Evolutionary conservation across 2,113 vertebrate species (phyloP).

Genomic region (Hylia prasina): DNA sequence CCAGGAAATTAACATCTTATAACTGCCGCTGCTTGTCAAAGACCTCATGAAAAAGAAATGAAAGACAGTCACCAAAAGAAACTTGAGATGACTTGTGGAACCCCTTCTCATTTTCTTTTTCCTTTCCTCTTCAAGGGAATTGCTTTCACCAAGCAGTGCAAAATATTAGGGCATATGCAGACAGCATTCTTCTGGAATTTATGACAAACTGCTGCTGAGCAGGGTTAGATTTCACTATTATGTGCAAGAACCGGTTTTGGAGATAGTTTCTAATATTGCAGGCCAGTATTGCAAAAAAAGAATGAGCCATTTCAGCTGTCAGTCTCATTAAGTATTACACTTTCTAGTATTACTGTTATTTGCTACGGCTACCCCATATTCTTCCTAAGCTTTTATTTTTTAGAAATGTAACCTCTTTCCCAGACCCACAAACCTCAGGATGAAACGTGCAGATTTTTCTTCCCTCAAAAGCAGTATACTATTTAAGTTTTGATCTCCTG

Average conservation of each 20-base stretch:
- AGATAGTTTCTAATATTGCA: slow-evolving; percentile 27
- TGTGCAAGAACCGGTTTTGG: not conserved
- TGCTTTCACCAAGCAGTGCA: slow-evolving; percentile 37
- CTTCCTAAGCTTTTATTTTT: slow-evolving; percentile 7
- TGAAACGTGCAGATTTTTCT: slow-evolving; percentile 3
- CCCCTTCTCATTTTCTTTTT: slow-evolving; percentile 36
- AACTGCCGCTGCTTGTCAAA: slow-evolving; percentile 42
- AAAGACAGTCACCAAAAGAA: slow-evolving; percentile 25
- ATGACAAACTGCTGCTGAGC: slow-evolving; percentile 29
- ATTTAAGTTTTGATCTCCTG: not conserved
- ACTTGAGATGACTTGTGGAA: slow-evolving; percentile 46
- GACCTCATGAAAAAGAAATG: slow-evolving; percentile 50
- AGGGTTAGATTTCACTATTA: slow-evolving; percentile 3
- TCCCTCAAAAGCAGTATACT: not conserved
- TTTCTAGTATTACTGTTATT: slow-evolving; percentile 32
- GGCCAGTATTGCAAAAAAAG: slow-evolving; percentile 18
- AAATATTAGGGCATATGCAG: slow-evolving; percentile 21
- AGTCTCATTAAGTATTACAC: slow-evolving; percentile 22
- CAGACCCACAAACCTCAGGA: not conserved
- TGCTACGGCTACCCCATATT: not conserved
- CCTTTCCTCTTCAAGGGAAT: slow-evolving; percentile 38
- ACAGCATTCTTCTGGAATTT: slow-evolving; percentile 35
- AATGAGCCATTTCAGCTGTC: not conserved
- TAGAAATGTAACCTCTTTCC: not conserved
- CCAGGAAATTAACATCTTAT: slow-evolving; percentile 55